Evolutionary conservation across 2,888 invertebrate genomes (phyloP).

Genomic region (Oxytorus armatus): DNA sequence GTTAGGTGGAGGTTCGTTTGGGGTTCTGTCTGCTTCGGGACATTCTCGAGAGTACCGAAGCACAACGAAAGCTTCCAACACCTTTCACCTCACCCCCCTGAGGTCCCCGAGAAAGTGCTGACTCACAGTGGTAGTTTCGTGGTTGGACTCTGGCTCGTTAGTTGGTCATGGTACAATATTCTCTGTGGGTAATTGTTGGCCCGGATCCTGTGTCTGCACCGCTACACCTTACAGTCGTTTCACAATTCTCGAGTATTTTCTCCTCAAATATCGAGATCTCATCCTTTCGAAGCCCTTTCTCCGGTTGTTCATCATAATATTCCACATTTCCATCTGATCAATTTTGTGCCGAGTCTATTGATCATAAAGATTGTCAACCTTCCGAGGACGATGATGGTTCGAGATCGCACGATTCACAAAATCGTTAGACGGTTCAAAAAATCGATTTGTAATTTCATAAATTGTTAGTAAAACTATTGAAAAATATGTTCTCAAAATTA

Average conservation of each 20-base stretch:
- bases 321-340: neutral
- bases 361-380: slow-evolving; percentile 15
- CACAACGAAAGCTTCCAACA: slow-evolving; percentile 54
- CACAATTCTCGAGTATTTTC: slow-evolving; percentile 26
- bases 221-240: slow-evolving; percentile 35
- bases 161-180: slow-evolving; percentile 67
- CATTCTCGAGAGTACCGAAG: slow-evolving; percentile 52
- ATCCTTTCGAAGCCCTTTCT: neutral
- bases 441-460: no score
- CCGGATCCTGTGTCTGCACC: slow-evolving; percentile 30
- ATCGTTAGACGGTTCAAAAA: no score
- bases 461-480: no score
- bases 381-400: neutral
- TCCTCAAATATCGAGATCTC: slow-evolving; percentile 32
- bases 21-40: slow-evolving; percentile 43
- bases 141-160: slow-evolving; percentile 68
- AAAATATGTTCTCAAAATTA: no score
- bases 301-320: neutral
- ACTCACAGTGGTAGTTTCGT: slow-evolving; percentile 64
- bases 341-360: neutral
- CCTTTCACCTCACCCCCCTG: slow-evolving; percentile 25
- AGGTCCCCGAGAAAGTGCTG: slow-evolving; percentile 63
- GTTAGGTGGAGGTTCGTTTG: no score
- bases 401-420: no score
- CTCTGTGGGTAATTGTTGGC: slow-evolving; percentile 63